Base-by-base conservation (phyloP, 2,888 invertebrate genomes). In the Trimorus sp. region DNA sequence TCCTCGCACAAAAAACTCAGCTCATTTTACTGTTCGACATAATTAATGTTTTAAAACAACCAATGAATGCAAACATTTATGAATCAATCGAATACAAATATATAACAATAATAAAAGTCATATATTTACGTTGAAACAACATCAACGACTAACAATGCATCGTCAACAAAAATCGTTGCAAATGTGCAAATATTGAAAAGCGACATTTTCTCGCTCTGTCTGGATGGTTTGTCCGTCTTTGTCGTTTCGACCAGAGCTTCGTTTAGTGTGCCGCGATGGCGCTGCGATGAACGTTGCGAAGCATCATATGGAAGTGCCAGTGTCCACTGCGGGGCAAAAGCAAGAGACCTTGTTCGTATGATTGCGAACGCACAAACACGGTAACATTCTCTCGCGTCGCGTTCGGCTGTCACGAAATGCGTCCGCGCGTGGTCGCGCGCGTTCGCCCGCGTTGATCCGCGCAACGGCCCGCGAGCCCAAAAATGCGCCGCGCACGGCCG, bases 401-500 rank as follows among this genome's bases (percentile, higher is more conserved):
- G 73, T 38, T 54, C 14, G 36, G n/a, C 36, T 36, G 7, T 49
- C 65, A 49, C 49, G 59, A 66, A 75, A 75, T 75, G 75, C 60
- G 9, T 45, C n/a, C 4, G 65, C 6, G 70, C 45, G 58, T 9
- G n/a, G 3, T 12, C 49, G n/a, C 60, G 51, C 59, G 49, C 51
- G 49, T 5, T 7, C 36, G 37, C 9, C 40, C 15, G 40, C 42
- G 59, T 40, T 68, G 45, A 75, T 26, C 26, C 14, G 6, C 51
- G 42, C 40, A n/a, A 15, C 16, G 16, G 16, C 42, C 45, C 42
- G 6, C 40, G 40, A 36, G 36, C 12, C 63, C 26, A 74, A 80
- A 80, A 51, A 75, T 80, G 79, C 79, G 0, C 66, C 58, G 63
- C 63, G 58, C 56, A 63, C 60, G 12, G 16, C 54, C 84, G 77